Percentiles rank a stretch among this genome's conserved stretches.
Conservation (phyloP, 2,888 invertebrate genomes). For the Brenthis daphne region DNA sequence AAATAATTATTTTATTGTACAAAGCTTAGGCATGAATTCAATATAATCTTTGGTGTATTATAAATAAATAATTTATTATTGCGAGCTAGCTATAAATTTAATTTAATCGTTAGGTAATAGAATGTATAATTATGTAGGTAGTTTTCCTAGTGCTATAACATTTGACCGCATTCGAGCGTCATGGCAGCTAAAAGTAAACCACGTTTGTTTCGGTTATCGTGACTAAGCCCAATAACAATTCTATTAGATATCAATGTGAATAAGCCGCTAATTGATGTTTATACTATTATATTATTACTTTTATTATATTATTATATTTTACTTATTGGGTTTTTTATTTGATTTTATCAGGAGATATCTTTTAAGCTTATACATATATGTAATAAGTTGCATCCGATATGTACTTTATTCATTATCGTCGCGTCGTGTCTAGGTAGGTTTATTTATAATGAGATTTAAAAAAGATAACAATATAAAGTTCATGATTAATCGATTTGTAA, state of each 20-base stretch:
- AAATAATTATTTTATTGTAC: too few relatives aligned
- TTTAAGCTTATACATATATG: too few relatives aligned
- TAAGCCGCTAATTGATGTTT: constrained; percentile 23
- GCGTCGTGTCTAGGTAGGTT: too few relatives aligned
- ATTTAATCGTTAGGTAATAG: constrained; percentile 55
- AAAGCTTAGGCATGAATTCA: not conserved
- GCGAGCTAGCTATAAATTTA: constrained; percentile 39
- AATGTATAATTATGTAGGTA: constrained; percentile 57
- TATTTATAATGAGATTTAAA: too few relatives aligned
- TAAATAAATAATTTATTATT: constrained; percentile 36
- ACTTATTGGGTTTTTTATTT: constrained; percentile 23
- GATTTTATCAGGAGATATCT: too few relatives aligned
- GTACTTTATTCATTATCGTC: too few relatives aligned
- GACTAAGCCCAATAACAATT: constrained; percentile 63
- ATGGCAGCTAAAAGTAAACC: constrained; percentile 48
- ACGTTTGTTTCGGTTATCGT: constrained; percentile 63
- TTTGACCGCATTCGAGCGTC: constrained; percentile 56
- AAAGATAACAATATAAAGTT: too few relatives aligned
- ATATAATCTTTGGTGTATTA: constrained; percentile 32
- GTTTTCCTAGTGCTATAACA: constrained; percentile 42
- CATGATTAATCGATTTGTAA: too few relatives aligned
- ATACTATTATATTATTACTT: too few relatives aligned
- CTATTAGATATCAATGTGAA: constrained; percentile 59
- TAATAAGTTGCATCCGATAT: too few relatives aligned
- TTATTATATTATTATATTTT: too few relatives aligned